phyloP scores from a whole-genome alignment of 2,113 vertebrate genomes.

The Candoia aspera region DNA sequence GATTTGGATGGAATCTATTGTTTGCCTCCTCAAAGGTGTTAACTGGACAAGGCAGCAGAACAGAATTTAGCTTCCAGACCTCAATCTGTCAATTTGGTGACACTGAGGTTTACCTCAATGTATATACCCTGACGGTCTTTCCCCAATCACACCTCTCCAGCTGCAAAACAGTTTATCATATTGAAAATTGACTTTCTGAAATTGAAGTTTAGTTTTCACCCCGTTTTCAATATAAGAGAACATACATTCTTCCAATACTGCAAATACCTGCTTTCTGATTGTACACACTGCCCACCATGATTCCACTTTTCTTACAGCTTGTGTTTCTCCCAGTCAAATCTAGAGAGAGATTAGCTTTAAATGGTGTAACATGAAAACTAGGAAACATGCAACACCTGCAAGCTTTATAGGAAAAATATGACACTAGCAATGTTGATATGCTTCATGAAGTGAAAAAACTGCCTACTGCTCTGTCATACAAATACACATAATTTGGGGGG shows the following conservation, averaged over 20 bases:
- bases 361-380: not conserved
- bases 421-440: not conserved
- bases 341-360: not conserved
- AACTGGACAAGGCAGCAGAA: not conserved
- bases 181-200: not conserved
- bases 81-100: not conserved
- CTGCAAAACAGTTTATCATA: not conserved
- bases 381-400: not conserved
- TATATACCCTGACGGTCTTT: not conserved
- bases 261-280: not conserved
- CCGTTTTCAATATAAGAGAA: not conserved
- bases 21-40: not conserved
- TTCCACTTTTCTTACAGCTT: not conserved
- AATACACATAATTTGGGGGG: not conserved
- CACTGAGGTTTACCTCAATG: not conserved
- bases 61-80: not conserved
- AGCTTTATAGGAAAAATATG: not conserved
- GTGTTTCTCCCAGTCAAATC: not conserved
- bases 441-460: not conserved
- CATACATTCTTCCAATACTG: not conserved
- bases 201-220: not conserved
- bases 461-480: not conserved
- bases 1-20: not conserved
- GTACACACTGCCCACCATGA: not conserved
- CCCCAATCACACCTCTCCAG: not conserved